Evolutionary conservation across 2,888 invertebrate species (phyloP).

Genomic region (Dicycla oo): DNA sequence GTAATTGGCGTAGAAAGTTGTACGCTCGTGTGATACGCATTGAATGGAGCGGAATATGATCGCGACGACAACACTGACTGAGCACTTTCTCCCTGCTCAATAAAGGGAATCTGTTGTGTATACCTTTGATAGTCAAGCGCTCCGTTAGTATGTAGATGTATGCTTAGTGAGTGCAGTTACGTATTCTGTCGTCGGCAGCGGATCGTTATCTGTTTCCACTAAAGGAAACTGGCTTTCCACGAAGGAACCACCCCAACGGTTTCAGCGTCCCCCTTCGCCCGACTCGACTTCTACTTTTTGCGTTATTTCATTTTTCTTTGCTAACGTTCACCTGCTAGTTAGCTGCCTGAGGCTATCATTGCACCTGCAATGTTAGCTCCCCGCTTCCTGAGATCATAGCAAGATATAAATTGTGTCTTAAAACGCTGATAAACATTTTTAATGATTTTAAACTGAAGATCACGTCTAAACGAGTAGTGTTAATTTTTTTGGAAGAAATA

Average conservation of each 20-base stretch:
- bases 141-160: slow-evolving; percentile 82
- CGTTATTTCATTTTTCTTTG: slow-evolving; percentile 90
- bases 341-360: slow-evolving; percentile 84
- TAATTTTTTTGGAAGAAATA: no score
- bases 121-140: slow-evolving; percentile 81
- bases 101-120: slow-evolving; percentile 79
- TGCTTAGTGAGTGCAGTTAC: slow-evolving; percentile 87
- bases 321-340: slow-evolving; percentile 89
- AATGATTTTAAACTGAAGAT: no score
- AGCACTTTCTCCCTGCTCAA: slow-evolving; percentile 75
- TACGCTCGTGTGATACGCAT: slow-evolving; percentile 37
- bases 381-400: slow-evolving; percentile 71
- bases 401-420: slow-evolving; percentile 67
- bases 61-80: slow-evolving; percentile 72
- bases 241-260: slow-evolving; percentile 87
- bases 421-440: no score
- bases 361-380: slow-evolving; percentile 76
- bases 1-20: slow-evolving; percentile 61
- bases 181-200: slow-evolving; percentile 89
- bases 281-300: slow-evolving; percentile 85
- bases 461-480: no score
- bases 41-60: slow-evolving; percentile 66
- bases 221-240: slow-evolving; percentile 89
- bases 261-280: slow-evolving; percentile 78
- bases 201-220: slow-evolving; percentile 91